Conservation (phyloP, 2,888 invertebrate genomes). For the Oxyteleia sp. region DNA sequence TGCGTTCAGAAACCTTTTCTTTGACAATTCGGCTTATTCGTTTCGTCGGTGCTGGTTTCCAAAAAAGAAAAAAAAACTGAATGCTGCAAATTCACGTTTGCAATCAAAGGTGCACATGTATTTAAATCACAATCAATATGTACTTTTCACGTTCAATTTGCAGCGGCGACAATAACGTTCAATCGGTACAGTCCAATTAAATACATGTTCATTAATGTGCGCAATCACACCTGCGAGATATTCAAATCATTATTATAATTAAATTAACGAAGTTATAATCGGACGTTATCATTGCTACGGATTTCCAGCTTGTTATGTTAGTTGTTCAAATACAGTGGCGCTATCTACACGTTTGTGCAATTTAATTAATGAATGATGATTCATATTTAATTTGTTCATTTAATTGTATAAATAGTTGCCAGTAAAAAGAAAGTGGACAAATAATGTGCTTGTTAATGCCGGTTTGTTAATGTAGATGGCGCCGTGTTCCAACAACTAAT, state of each 20-base stretch:
- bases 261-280: background rate
- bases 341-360: too few species aligned
- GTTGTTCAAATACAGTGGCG: background rate
- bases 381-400: too few species aligned
- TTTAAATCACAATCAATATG: background rate
- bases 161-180: too few species aligned
- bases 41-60: slow-evolving; percentile 1
- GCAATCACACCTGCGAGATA: background rate
- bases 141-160: too few species aligned
- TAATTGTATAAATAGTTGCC: too few species aligned
- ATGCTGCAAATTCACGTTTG: slow-evolving; percentile 16
- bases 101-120: slow-evolving; percentile 18
- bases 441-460: background rate
- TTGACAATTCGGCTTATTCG: slow-evolving; percentile 5
- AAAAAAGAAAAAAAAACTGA: background rate
- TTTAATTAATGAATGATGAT: too few species aligned
- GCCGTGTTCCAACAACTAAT: slow-evolving; percentile 3
- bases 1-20: slow-evolving; percentile 18
- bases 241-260: background rate
- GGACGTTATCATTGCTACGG: background rate
- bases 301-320: too few species aligned
- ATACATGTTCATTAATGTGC: slow-evolving; percentile 20
- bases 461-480: background rate
- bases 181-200: too few species aligned
- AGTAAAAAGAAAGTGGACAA: too few species aligned